A percentile compares a stretch with the other conserved stretches of the same genome.
Conservation (phyloP, 2,113 vertebrate genomes). For the Fulmarus glacialis region DNA sequence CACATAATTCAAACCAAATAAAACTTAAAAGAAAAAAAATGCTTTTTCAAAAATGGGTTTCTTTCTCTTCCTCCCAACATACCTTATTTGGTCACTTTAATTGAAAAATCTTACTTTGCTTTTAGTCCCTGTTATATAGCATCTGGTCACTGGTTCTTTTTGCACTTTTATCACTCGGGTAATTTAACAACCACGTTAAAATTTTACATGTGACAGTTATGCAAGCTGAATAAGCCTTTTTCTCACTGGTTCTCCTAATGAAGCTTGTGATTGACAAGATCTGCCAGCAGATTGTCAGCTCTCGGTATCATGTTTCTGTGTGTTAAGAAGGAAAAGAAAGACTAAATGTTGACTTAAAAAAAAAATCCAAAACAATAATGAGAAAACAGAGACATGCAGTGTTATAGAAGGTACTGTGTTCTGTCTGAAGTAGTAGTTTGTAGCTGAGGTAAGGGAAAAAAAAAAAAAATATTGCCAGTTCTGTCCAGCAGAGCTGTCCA, state of each 20-base stretch:
- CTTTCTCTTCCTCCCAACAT: background rate
- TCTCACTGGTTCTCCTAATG: background rate
- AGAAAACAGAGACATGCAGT: background rate
- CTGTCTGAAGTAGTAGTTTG: background rate
- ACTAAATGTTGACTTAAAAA: background rate
- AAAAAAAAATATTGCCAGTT: background rate
- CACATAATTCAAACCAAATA: background rate
- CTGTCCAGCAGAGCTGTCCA: background rate
- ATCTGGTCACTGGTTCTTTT: background rate
- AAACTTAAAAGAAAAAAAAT: accelerated
- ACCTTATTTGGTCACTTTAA: background rate
- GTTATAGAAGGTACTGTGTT: background rate
- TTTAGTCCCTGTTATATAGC: background rate
- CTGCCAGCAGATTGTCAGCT: background rate
- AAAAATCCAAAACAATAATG: background rate
- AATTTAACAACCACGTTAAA: background rate
- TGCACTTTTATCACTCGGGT: background rate
- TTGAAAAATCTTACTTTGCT: background rate
- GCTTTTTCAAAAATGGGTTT: background rate
- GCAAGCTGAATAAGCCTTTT: background rate
- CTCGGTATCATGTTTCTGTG: background rate
- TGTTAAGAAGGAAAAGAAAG: background rate
- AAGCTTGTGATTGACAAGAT: background rate
- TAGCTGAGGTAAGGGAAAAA: background rate
- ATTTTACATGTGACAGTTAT: background rate